A percentile compares a stretch with the other conserved stretches of the same genome.
phyloP scores from a whole-genome alignment of 2,113 vertebrate species.

The Heterotilapia buettikoferi region DNA sequence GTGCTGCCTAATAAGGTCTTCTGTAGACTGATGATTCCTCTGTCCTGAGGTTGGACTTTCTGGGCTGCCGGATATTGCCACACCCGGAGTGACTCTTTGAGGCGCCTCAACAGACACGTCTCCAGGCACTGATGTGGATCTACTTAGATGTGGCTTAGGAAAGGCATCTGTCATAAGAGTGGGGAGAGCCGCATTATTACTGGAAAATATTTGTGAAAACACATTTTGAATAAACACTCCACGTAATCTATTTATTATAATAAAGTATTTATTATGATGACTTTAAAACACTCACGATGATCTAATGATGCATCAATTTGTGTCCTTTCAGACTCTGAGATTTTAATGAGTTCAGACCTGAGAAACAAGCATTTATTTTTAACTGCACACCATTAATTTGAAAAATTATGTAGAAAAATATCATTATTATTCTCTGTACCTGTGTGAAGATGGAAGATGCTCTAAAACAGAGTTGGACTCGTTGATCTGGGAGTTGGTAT shows the following conservation, averaged over 20 bases:
- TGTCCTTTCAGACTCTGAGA: slow-evolving; percentile 68
- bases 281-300: slow-evolving; percentile 63
- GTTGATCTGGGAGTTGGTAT: slow-evolving; percentile 79
- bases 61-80: slow-evolving; percentile 38
- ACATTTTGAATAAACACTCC: neutral
- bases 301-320: slow-evolving; percentile 72
- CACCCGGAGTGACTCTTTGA: slow-evolving; percentile 58
- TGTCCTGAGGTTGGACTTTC: slow-evolving; percentile 57
- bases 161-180: slow-evolving; percentile 21
- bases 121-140: slow-evolving; percentile 53
- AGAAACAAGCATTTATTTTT: neutral
- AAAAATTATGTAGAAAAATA: neutral
- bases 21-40: slow-evolving; percentile 42
- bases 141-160: slow-evolving; percentile 30
- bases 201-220: neutral
- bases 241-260: neutral
- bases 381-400: neutral
- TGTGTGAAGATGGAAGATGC: slow-evolving; percentile 73
- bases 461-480: slow-evolving; percentile 70
- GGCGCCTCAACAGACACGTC: slow-evolving; percentile 63
- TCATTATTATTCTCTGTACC: slow-evolving; percentile 58
- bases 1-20: slow-evolving; percentile 34
- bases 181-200: neutral
- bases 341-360: slow-evolving; percentile 77
- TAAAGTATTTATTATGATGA: neutral